A percentile compares a stretch with the other conserved stretches of the same genome.
Evolutionary conservation across 2,888 invertebrate genomes (phyloP).

Genomic region (Alentia gelatinosa): DNA sequence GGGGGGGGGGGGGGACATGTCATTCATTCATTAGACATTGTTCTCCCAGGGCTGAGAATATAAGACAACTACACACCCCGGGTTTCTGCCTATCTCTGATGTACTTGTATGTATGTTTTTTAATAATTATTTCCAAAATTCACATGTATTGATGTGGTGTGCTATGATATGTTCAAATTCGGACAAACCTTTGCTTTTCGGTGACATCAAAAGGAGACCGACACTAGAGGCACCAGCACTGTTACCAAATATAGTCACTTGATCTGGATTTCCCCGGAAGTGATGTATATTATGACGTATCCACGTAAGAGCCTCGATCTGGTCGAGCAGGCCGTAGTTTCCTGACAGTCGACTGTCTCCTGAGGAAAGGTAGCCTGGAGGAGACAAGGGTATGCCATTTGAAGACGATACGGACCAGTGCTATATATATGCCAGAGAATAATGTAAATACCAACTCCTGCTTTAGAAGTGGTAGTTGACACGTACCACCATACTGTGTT

Average conservation of each 20-base stretch:
- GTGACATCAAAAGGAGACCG: slow-evolving; percentile 48
- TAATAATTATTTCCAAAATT: no score
- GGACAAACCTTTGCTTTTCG: slow-evolving; percentile 39
- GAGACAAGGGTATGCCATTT: not conserved
- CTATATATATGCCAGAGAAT: not conserved
- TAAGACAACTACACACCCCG: no score
- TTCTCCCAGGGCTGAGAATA: no score
- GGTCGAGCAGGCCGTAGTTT: slow-evolving; percentile 52
- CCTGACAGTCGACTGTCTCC: slow-evolving; percentile 39
- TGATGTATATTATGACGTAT: slow-evolving; percentile 17
- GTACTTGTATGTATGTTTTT: no score
- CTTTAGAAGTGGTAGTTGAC: no score
- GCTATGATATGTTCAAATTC: no score
- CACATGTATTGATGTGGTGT: no score
- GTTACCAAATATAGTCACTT: slow-evolving; percentile 50
- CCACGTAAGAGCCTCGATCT: slow-evolving; percentile 48
- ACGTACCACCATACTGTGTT: no score
- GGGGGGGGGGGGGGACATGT: no score
- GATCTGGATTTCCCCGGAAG: slow-evolving; percentile 45
- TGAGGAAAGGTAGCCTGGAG: slow-evolving; percentile 38
- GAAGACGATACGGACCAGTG: not conserved
- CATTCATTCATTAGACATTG: no score
- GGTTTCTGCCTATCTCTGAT: no score
- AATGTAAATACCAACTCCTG: no score
- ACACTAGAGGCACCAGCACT: slow-evolving; percentile 52